phyloP scores from a whole-genome alignment of 2,888 invertebrate genomes.

The Gordius sp. region DNA sequence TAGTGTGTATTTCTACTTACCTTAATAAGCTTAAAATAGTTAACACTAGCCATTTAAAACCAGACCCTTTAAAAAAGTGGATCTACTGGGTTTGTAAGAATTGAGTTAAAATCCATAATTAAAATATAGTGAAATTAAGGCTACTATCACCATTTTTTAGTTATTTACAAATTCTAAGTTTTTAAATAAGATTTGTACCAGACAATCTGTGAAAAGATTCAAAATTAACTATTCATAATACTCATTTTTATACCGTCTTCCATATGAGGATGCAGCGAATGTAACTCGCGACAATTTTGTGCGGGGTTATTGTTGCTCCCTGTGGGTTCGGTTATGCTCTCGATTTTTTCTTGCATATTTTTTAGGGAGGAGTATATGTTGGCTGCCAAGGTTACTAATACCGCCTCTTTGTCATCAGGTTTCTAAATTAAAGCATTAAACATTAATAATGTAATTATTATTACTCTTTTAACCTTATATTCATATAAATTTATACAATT shows the following conservation, averaged over 20 bases:
- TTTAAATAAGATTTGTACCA: too few relatives aligned
- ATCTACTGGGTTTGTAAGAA: too few relatives aligned
- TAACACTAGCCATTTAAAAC: too few relatives aligned
- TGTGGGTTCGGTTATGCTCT: background rate
- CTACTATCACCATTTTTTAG: too few relatives aligned
- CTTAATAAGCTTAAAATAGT: too few relatives aligned
- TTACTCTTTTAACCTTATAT: background rate
- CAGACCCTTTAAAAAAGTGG: too few relatives aligned
- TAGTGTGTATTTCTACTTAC: too few relatives aligned
- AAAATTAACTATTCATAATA: too few relatives aligned
- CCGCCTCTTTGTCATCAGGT: constrained; percentile 4
- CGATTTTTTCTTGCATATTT: background rate
- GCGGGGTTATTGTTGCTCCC: background rate
- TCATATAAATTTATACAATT: background rate
- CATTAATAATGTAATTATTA: background rate
- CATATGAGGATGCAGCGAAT: background rate
- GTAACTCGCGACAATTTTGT: background rate
- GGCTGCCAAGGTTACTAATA: background rate
- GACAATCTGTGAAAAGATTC: too few relatives aligned
- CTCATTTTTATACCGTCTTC: background rate
- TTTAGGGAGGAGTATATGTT: background rate
- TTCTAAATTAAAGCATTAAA: background rate
- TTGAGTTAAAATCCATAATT: too few relatives aligned
- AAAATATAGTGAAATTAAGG: too few relatives aligned
- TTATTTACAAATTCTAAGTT: too few relatives aligned